These are phyloP conservation scores for Prunella strophiata DNA, from an alignment of 2,797 vertebrate genomes.

Conservation along the genomic window DNA sequence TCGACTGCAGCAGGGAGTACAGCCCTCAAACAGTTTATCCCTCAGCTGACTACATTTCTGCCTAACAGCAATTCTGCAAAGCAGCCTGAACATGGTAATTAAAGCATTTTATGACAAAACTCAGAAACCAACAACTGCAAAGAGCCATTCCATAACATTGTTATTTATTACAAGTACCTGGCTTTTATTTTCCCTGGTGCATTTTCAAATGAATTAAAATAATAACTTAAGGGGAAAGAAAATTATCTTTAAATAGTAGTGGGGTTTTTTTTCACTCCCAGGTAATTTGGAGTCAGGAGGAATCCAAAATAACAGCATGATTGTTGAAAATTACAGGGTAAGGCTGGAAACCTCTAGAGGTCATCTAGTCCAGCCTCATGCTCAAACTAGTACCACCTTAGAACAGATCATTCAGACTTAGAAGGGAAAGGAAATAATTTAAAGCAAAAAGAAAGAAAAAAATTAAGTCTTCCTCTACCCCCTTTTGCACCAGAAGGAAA, in stretches of 20 bases:
- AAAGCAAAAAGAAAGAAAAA: neutral
- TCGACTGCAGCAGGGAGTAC: neutral
- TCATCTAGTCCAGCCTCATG: neutral
- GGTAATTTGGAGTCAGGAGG: neutral
- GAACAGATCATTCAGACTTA: neutral
- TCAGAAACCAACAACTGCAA: neutral
- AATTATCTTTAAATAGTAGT: neutral
- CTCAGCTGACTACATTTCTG: neutral
- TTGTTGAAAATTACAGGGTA: slow-evolving; percentile 11
- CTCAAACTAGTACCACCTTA: neutral
- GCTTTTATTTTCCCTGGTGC: neutral
- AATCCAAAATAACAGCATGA: slow-evolving; percentile 14
- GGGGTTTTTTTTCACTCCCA: neutral
- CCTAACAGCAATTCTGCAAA: neutral
- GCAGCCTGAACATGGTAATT: neutral
- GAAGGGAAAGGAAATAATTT: neutral
- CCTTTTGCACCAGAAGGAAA: neutral
- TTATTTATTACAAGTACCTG: neutral
- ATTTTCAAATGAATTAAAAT: slow-evolving; percentile 31
- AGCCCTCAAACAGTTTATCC: neutral
- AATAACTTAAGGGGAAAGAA: neutral
- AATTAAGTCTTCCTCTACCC: neutral
- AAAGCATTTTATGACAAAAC: neutral
- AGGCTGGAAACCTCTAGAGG: neutral
- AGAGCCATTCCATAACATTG: neutral